Evolutionary conservation across 2,797 vertebrate species (phyloP).

Genomic region (Xerus rutilus): DNA sequence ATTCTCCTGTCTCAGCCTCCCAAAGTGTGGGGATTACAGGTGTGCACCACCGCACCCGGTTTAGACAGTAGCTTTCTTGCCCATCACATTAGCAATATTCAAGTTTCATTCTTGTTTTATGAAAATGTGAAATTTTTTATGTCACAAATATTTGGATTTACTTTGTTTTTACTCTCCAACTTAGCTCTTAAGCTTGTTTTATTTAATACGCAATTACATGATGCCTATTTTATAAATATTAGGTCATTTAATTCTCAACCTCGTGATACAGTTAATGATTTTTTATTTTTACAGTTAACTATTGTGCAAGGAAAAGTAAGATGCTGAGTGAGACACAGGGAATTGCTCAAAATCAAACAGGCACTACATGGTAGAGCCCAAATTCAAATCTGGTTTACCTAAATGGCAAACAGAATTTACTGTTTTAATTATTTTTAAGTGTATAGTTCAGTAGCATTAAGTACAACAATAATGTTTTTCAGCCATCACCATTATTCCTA

Average conservation of each 20-base stretch:
- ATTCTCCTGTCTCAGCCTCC: too few species aligned
- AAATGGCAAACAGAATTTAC: neutral
- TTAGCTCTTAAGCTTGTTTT: neutral
- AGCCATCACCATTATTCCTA: neutral
- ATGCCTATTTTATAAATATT: neutral
- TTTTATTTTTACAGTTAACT: neutral
- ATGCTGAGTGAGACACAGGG: neutral
- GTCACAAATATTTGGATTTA: neutral
- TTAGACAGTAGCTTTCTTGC: neutral
- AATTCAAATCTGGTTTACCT: neutral
- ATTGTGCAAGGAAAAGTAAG: neutral
- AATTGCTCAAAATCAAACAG: neutral
- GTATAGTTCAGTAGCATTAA: neutral
- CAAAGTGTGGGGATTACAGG: too few species aligned
- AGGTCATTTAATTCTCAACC: neutral
- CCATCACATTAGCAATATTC: neutral
- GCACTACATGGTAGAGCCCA: neutral
- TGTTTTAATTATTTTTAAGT: conserved; percentile 19
- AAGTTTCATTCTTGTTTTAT: conserved; percentile 3
- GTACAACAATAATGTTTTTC: neutral
- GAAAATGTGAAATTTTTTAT: neutral
- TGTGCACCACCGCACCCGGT: too few species aligned
- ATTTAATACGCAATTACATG: neutral
- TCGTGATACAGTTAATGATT: neutral
- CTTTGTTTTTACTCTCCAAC: neutral